These are phyloP conservation scores for Enteromius fasciolatus DNA, from an alignment of 2,797 vertebrate species.

Conservation along the genomic window DNA sequence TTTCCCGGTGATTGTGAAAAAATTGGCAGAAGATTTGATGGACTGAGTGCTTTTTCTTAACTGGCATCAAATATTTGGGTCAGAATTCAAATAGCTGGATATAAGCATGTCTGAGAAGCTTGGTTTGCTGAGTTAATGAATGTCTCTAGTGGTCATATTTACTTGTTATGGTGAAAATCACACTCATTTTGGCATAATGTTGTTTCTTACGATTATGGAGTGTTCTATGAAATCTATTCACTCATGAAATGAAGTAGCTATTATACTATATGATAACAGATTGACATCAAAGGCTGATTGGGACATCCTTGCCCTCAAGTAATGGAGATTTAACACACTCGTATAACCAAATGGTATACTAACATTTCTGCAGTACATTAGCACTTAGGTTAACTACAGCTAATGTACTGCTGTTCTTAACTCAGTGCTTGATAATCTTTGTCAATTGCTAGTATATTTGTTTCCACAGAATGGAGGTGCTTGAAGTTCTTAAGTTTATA, in stretches of 20 bases:
- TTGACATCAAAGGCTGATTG: slow-evolving; percentile 10
- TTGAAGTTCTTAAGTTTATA: not conserved
- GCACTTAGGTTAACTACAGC: not conserved
- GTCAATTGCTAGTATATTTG: not conserved
- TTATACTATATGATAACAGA: slow-evolving; percentile 29
- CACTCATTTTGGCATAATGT: not conserved
- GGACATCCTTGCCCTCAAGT: not conserved
- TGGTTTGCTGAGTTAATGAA: not conserved
- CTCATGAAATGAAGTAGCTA: not conserved
- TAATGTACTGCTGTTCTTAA: not conserved
- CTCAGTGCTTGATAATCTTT: not conserved
- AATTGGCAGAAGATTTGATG: not conserved
- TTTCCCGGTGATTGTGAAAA: not conserved
- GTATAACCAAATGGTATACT: not conserved
- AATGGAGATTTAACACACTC: slow-evolving; percentile 21
- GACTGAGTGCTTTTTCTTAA: not conserved
- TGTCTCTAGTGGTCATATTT: not conserved
- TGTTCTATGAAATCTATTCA: not conserved
- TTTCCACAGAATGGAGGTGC: not conserved
- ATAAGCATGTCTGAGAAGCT: not conserved
- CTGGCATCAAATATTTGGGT: not conserved
- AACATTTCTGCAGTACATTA: slow-evolving; percentile 18
- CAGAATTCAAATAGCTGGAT: slow-evolving; percentile 6
- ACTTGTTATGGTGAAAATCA: not conserved
- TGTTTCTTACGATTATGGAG: not conserved